Base-by-base conservation (phyloP, 2,113 vertebrate genomes). In the Pituophis catenifer region DNA sequence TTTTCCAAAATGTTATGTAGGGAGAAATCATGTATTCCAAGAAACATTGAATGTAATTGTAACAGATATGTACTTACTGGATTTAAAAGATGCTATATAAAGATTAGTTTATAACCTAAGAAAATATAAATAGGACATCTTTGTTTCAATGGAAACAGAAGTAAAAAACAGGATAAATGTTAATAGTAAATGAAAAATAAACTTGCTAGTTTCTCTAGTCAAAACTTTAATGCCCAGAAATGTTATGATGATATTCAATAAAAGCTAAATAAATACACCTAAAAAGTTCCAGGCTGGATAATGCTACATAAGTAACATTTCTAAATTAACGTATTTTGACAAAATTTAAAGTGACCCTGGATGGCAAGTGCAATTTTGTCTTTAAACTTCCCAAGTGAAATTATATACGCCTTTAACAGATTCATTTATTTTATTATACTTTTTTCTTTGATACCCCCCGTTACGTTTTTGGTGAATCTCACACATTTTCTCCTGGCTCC, bases 161-260 rank as follows among this genome's bases (percentile, higher is more conserved):
- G 29, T 86, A 65, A 81, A 96, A 90, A 89, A 90, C 81, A 94
- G 92, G 91, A 96, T 95, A 92, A 95, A 93, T 94, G 95, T 95
- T 95, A 95, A 95, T 33, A 95, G 55, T 93, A 96, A 95, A 97
- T 95, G 96, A 97, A 94, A 93, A 95, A 93, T 90, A 95, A 96
- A 96, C 92, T 94, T 90, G 97, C 97, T 94, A 97, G 97, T 95
- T 95, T 97, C 98, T 98, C 97, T 98, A 97, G 96, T 97, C 97
- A 98, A 95, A 91, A 95, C 97, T 97, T 96, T 94, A 97, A 91
- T 94, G 95, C 2, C 70, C 33, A 21, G 70, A 81, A 38, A 38
- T 38, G 15, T 33, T 38, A 38, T 58, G 86, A 38, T 44, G 50
- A 87, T 54, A 54, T 54, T 53, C 38, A 48, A 52, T 23, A 52